phyloP scores from a whole-genome alignment of 2,113 vertebrate genomes.

The Apus apus region DNA sequence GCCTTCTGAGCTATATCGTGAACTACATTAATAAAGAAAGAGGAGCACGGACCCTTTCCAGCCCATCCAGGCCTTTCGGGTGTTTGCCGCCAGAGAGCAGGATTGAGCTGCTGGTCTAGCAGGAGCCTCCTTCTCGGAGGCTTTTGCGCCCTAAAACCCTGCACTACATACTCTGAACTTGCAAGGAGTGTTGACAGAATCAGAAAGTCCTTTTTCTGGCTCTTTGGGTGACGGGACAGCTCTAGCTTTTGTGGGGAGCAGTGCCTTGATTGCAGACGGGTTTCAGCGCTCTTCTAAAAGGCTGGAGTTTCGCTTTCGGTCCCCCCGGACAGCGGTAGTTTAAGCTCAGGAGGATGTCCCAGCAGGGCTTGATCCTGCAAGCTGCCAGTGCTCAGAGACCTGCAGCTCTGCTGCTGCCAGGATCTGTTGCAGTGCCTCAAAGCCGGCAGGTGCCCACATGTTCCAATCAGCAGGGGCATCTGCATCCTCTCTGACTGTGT shows the following conservation, averaged over 20 bases:
- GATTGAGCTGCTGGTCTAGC: conserved; percentile 15
- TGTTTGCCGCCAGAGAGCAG: conserved; percentile 55
- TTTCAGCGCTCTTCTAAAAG: not conserved
- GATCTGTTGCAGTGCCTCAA: not conserved
- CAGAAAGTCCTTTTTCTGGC: not conserved
- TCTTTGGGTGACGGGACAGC: not conserved
- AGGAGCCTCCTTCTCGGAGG: accelerated
- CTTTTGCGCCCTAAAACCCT: accelerated
- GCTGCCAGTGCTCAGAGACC: not conserved
- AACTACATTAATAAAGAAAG: not conserved
- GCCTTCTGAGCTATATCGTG: not conserved
- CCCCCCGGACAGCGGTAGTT: accelerated
- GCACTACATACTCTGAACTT: accelerated
- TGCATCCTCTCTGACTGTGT: not conserved
- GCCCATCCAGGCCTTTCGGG: not conserved
- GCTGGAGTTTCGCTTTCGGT: not conserved
- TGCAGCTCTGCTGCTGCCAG: not conserved
- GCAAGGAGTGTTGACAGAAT: accelerated
- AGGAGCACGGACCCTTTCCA: not conserved
- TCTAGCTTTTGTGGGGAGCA: not conserved
- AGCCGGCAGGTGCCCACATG: not conserved
- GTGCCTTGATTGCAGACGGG: not conserved
- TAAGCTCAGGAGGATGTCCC: not conserved
- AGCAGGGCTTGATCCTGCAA: not conserved
- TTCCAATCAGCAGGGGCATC: accelerated